phyloP scores from a whole-genome alignment of 2,888 invertebrate species.

The Ametastegia equiseti region DNA sequence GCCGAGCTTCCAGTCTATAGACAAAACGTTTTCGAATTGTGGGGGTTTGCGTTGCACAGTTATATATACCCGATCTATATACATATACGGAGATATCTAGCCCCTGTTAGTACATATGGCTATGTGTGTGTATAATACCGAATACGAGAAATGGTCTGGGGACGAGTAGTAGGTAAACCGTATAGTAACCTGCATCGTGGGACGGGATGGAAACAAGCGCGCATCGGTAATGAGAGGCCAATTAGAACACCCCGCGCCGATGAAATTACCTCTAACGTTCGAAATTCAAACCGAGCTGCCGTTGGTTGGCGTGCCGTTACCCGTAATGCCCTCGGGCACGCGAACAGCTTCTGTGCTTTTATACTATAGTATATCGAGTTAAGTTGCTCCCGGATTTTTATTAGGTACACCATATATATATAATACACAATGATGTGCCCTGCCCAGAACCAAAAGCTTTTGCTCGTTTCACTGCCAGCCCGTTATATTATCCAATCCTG shows the following conservation, averaged over 20 bases:
- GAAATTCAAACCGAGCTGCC: conserved; percentile 70
- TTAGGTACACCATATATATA: neutral
- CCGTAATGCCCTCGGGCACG: conserved; percentile 69
- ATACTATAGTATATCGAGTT: conserved; percentile 44
- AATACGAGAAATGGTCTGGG: conserved; percentile 23
- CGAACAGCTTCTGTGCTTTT: conserved; percentile 59
- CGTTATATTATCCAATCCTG: too few species aligned
- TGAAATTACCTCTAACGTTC: conserved; percentile 72
- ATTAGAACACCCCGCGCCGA: conserved; percentile 74
- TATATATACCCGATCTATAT: neutral
- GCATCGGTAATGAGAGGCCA: conserved; percentile 75
- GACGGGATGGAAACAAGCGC: conserved; percentile 67
- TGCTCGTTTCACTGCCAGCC: conserved; percentile 18
- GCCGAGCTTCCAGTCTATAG: neutral
- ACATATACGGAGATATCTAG: too few species aligned
- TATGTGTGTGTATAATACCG: neutral
- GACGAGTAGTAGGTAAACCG: neutral
- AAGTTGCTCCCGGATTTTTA: conserved; percentile 41
- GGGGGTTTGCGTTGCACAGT: neutral
- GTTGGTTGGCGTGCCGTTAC: conserved; percentile 67
- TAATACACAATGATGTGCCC: neutral
- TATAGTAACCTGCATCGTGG: conserved; percentile 29
- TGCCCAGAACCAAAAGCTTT: neutral
- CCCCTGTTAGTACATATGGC: too few species aligned
- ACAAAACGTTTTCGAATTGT: conserved; percentile 21